Evolutionary conservation across 2,113 vertebrate genomes (phyloP).

Genomic region (Pseudolaguvia tuberculata): DNA sequence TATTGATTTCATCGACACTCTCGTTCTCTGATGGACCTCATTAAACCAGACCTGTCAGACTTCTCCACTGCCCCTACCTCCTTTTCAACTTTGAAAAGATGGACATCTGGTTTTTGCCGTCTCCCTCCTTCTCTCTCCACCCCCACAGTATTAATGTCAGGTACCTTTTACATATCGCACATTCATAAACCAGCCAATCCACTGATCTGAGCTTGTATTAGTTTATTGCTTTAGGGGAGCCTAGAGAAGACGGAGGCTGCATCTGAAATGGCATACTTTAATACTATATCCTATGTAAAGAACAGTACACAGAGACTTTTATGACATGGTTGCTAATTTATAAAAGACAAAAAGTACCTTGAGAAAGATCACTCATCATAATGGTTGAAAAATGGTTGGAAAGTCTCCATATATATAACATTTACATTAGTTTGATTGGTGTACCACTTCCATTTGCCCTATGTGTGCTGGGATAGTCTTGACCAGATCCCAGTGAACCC

Average conservation of each 20-base stretch:
- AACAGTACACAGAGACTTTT: no score
- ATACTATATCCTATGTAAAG: no score
- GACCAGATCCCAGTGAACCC: no score
- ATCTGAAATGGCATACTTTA: no score
- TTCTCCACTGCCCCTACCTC: not conserved
- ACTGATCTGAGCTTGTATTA: conserved; percentile 19
- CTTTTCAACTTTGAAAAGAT: conserved; percentile 39
- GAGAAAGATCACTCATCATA: no score
- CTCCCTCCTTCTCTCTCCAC: not conserved
- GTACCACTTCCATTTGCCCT: no score
- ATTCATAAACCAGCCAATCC: conserved; percentile 23
- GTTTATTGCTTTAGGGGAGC: conserved; percentile 30
- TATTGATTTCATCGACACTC: conserved; percentile 63
- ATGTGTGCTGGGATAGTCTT: no score
- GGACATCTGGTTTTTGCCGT: conserved; percentile 42
- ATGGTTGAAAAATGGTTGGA: no score
- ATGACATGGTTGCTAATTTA: no score
- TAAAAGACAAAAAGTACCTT: no score
- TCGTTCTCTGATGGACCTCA: conserved; percentile 54
- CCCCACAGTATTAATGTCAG: conserved; percentile 36
- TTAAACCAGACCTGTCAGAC: conserved; percentile 55
- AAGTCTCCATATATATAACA: no score
- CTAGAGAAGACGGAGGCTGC: not conserved
- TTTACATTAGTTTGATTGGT: no score
- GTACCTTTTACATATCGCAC: conserved; percentile 34